Percentiles rank a stretch among this genome's conserved stretches.
phyloP scores from a whole-genome alignment of 2,797 vertebrate genomes.

The Hipposideros larvatus region DNA sequence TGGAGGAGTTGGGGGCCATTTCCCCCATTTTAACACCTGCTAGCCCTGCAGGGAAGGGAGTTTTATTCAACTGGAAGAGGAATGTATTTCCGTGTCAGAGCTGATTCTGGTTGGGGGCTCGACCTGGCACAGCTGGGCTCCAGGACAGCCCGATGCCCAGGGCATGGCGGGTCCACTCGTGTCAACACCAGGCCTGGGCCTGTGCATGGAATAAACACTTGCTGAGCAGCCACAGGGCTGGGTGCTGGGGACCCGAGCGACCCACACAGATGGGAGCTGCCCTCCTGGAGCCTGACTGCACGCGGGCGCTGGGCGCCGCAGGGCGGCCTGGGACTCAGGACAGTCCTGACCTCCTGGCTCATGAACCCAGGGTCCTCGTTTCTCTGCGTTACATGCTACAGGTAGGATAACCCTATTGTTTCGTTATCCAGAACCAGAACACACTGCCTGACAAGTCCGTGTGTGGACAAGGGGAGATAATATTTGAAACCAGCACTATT shows the following conservation, averaged over 20 bases:
- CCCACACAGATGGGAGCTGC: neutral
- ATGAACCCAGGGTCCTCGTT: neutral
- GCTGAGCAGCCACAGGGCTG: neutral
- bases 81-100: neutral
- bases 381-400: neutral
- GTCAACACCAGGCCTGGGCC: neutral
- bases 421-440: neutral
- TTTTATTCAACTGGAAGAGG: neutral
- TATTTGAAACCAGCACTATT: neutral
- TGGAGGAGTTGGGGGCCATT: neutral
- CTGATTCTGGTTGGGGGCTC: neutral
- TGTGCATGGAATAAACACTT: neutral
- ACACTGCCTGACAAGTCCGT: neutral
- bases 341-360: neutral
- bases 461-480: neutral
- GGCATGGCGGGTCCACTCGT: accelerated
- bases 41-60: neutral
- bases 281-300: neutral
- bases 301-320: accelerated
- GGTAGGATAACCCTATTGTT: neutral
- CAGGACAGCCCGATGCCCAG: accelerated
- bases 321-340: neutral
- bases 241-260: neutral
- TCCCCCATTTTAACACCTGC: neutral
- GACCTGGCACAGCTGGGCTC: neutral